Evolutionary conservation across 2,113 vertebrate genomes (phyloP).

Genomic region (Proteles cristata): DNA sequence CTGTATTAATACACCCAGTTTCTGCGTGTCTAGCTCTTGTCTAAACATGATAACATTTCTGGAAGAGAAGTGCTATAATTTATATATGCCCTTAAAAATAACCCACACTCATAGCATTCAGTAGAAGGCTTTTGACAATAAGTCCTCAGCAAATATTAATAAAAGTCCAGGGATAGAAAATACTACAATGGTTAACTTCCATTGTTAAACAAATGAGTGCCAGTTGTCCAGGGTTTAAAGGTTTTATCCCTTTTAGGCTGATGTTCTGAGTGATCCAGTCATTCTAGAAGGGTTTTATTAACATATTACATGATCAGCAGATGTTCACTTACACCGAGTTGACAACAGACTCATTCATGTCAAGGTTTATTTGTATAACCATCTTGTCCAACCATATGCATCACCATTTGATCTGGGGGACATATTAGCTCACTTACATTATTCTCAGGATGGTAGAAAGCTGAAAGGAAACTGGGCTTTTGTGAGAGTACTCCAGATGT

Average conservation of each 20-base stretch:
- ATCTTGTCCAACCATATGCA: slow-evolving; percentile 50
- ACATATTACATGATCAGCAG: slow-evolving; percentile 26
- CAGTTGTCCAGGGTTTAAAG: neutral
- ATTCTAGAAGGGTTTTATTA: neutral
- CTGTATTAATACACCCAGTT: neutral
- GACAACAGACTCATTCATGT: slow-evolving; percentile 54
- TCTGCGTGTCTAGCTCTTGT: neutral
- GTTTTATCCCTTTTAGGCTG: neutral
- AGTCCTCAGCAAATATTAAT: neutral
- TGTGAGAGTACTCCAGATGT: slow-evolving; percentile 44
- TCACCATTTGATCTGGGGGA: slow-evolving; percentile 42
- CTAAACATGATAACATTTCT: slow-evolving; percentile 1
- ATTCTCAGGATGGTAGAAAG: slow-evolving; percentile 16
- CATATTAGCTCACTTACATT: slow-evolving; percentile 43
- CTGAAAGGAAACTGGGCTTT: neutral
- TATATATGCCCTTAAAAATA: neutral
- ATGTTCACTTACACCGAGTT: slow-evolving; percentile 41
- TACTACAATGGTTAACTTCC: neutral
- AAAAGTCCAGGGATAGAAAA: neutral
- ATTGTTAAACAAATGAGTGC: neutral
- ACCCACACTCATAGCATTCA: neutral
- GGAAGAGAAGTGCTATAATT: neutral
- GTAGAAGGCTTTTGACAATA: neutral
- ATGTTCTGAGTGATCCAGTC: neutral
- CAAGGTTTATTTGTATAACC: slow-evolving; percentile 59